These are phyloP conservation scores for Pseudochirops corinnae DNA, from an alignment of 2,797 vertebrate genomes.

Conservation along the genomic window DNA sequence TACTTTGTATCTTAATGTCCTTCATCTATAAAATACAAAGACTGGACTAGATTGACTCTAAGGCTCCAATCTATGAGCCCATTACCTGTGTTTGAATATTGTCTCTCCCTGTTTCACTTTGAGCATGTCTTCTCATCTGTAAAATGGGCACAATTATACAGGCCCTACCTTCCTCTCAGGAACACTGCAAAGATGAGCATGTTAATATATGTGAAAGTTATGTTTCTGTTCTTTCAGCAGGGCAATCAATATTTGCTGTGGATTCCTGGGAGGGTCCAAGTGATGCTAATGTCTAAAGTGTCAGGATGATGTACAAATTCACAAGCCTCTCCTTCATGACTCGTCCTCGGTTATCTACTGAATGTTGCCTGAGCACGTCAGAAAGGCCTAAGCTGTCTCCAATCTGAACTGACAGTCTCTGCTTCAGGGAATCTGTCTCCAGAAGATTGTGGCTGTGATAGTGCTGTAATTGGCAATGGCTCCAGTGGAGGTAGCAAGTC, in stretches of 20 bases:
- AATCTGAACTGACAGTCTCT: constrained; percentile 17
- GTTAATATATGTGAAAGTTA: not conserved
- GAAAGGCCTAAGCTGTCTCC: constrained; percentile 37
- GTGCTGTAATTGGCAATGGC: constrained; percentile 37
- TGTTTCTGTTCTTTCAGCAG: not conserved
- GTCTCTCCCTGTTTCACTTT: not conserved
- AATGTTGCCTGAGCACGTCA: not conserved
- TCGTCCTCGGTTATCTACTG: constrained; percentile 11
- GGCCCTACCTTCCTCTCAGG: not conserved
- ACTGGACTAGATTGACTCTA: not conserved
- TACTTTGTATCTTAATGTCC: not conserved
- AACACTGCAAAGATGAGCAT: not conserved
- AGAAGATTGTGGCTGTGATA: constrained; percentile 49
- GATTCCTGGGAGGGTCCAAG: not conserved
- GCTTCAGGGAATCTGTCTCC: constrained; percentile 38
- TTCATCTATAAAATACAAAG: not conserved
- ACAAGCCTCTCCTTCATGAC: not conserved
- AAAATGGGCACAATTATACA: not conserved
- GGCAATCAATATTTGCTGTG: constrained; percentile 21
- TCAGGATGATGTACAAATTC: not conserved
- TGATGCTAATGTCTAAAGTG: constrained; percentile 9
- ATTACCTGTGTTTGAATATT: not conserved
- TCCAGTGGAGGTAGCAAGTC: constrained; percentile 22
- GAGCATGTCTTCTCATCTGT: not conserved
- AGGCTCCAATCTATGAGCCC: not conserved